Conservation (phyloP, 1,140 invertebrate genomes). For the Plodia interpunctella region DNA sequence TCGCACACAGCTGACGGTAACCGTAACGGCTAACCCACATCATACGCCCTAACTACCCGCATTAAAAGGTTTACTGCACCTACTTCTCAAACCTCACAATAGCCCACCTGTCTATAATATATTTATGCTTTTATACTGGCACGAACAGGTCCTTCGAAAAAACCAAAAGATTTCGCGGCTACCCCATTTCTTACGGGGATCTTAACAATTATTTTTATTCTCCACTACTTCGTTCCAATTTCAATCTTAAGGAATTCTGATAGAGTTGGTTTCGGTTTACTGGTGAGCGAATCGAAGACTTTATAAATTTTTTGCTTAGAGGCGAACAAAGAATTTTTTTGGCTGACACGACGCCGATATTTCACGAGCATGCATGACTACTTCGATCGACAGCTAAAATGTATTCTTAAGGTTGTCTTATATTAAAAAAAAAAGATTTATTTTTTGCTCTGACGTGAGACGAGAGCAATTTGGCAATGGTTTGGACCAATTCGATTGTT, state of each 20-base stretch:
- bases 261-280: neutral
- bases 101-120: neutral
- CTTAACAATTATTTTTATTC: constrained; percentile 6
- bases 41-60: neutral
- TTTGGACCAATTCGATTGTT: neutral
- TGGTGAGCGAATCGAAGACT: neutral
- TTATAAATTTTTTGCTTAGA: constrained; percentile 11
- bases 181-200: constrained; percentile 4
- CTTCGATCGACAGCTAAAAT: constrained; percentile 10
- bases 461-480: constrained; percentile 4
- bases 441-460: constrained; percentile 7
- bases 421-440: neutral
- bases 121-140: neutral
- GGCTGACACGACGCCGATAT: constrained; percentile 13
- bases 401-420: neutral
- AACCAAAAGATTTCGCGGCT: constrained; percentile 13
- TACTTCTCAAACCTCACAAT: neutral
- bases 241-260: neutral
- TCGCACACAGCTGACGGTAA: neutral
- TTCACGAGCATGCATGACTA: constrained; percentile 15
- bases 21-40: neutral
- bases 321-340: constrained; percentile 19
- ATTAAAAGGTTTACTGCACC: constrained; percentile 2
- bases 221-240: neutral
- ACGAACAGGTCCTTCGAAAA: constrained; percentile 4